Evolutionary conservation across 2,113 vertebrate genomes (phyloP).

Genomic region (Lophochroa leadbeateri): DNA sequence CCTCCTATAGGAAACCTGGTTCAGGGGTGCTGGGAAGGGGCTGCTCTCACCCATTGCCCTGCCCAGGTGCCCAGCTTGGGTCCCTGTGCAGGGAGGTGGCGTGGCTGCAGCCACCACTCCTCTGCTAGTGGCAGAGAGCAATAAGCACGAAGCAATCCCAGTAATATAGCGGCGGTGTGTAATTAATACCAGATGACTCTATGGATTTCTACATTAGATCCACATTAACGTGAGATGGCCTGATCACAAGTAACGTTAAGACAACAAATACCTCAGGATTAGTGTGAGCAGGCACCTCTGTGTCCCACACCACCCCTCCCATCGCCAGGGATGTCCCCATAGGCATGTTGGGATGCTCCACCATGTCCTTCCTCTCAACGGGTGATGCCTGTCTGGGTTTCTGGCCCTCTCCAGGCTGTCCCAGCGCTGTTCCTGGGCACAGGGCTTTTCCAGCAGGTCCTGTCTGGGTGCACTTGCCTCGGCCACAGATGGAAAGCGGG

Average conservation of each 20-base stretch:
- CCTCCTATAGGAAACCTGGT: background rate
- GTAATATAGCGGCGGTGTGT: slow-evolving; percentile 34
- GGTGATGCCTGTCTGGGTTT: background rate
- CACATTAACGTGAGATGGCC: slow-evolving; percentile 44
- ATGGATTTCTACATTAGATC: slow-evolving; percentile 66
- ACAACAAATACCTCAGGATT: background rate
- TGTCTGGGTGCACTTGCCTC: background rate
- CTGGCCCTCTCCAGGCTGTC: background rate
- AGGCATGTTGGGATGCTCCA: background rate
- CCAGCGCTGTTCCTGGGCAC: rapidly evolving
- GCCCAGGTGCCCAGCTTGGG: rapidly evolving
- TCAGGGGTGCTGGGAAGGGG: background rate
- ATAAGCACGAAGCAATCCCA: slow-evolving; percentile 48
- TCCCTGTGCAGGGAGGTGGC: rapidly evolving
- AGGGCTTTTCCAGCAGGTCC: background rate
- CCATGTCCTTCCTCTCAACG: rapidly evolving
- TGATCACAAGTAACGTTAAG: slow-evolving; percentile 13
- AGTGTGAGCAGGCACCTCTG: background rate
- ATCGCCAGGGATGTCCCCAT: background rate
- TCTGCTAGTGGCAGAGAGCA: slow-evolving; percentile 20
- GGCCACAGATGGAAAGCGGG: rapidly evolving
- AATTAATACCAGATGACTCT: slow-evolving; percentile 71
- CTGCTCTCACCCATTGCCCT: background rate
- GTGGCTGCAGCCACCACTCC: background rate
- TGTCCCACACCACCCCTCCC: rapidly evolving